These are phyloP conservation scores for Laspeyria flexula DNA, from an alignment of 2,888 invertebrate genomes.

Conservation along the genomic window DNA sequence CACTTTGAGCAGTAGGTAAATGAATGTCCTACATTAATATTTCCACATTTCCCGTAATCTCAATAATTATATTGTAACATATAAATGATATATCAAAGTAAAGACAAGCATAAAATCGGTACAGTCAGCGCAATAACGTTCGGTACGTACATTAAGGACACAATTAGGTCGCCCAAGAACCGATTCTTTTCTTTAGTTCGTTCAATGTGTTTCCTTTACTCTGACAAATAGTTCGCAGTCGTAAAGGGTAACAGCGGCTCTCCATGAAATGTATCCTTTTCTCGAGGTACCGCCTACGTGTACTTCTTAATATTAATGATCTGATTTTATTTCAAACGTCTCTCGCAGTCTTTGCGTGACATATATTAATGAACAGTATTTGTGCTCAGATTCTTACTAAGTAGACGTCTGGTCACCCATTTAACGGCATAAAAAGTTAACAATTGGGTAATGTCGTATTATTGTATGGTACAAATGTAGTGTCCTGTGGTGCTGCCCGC, in stretches of 20 bases:
- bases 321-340: slow-evolving; percentile 82
- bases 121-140: slow-evolving; percentile 46
- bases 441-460: slow-evolving; percentile 47
- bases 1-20: too few species aligned
- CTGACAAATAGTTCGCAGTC: slow-evolving; percentile 74
- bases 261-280: slow-evolving; percentile 77
- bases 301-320: slow-evolving; percentile 84
- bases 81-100: slow-evolving; percentile 19
- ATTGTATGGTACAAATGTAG: slow-evolving; percentile 29
- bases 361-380: slow-evolving; percentile 79
- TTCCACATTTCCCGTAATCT: too few species aligned
- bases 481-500: slow-evolving; percentile 36
- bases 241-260: slow-evolving; percentile 83
- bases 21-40: too few species aligned
- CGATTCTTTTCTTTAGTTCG: slow-evolving; percentile 54
- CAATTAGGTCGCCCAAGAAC: slow-evolving; percentile 44
- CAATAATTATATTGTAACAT: slow-evolving; percentile 40
- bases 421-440: slow-evolving; percentile 45
- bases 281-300: slow-evolving; percentile 73
- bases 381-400: slow-evolving; percentile 66
- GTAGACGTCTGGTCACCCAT: slow-evolving; percentile 59
- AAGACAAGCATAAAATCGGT: slow-evolving; percentile 64
- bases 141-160: slow-evolving; percentile 40
- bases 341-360: slow-evolving; percentile 74
- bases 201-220: slow-evolving; percentile 59